Conservation (phyloP, 2,797 vertebrate species). For the Bradypodion pumilum region DNA sequence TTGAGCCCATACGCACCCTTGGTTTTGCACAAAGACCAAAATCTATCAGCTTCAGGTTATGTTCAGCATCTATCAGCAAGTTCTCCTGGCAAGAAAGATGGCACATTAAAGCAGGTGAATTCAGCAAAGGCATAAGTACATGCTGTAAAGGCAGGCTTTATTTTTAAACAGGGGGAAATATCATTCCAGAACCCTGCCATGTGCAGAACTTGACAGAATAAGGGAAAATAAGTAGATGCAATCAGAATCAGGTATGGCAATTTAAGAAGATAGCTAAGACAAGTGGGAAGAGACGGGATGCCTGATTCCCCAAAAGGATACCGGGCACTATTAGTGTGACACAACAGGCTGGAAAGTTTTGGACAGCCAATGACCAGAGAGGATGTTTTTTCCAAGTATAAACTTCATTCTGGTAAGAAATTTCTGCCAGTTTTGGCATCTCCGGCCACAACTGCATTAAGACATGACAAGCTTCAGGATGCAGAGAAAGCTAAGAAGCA, state of each 20-base stretch:
- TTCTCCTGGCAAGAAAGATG: slow-evolving; percentile 84
- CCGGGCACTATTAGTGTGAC: too few species aligned
- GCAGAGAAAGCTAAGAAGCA: neutral
- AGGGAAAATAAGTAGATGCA: neutral
- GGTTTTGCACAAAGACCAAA: slow-evolving; percentile 96
- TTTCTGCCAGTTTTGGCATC: too few species aligned
- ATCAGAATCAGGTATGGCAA: too few species aligned
- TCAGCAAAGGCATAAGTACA: neutral
- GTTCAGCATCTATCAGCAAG: slow-evolving; percentile 89
- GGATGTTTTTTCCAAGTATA: neutral
- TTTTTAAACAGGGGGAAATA: neutral
- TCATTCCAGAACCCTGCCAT: neutral
- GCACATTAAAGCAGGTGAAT: neutral
- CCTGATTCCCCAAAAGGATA: too few species aligned
- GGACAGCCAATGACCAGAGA: too few species aligned
- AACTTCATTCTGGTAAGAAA: too few species aligned
- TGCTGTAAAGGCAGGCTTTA: neutral
- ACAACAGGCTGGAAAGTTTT: too few species aligned
- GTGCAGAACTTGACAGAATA: neutral
- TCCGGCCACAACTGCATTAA: too few species aligned
- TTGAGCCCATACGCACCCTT: slow-evolving; percentile 78
- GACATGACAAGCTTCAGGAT: neutral
- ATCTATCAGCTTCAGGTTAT: slow-evolving; percentile 94
- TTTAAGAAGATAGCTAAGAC: too few species aligned
- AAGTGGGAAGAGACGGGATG: too few species aligned